Conservation (phyloP, 2,888 invertebrate species). For the Bombylius discolor region DNA sequence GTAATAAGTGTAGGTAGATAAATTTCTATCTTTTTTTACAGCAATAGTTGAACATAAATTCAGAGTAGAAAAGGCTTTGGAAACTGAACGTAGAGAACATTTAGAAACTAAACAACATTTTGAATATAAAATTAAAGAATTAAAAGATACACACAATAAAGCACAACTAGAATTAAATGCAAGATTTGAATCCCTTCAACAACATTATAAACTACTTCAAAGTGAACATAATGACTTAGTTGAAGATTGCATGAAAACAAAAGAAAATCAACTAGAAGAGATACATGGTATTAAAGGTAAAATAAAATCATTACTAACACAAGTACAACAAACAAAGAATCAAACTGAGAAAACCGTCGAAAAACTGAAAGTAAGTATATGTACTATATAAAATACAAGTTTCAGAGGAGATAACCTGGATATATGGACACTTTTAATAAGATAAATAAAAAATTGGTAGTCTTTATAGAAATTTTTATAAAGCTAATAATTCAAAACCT, state of each 20-base stretch:
- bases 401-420: too few species aligned
- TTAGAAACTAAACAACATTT: slow-evolving; percentile 39
- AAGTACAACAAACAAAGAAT: slow-evolving; percentile 35
- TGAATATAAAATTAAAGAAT: slow-evolving; percentile 39
- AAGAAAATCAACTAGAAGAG: slow-evolving; percentile 38
- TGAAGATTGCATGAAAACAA: slow-evolving; percentile 37
- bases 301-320: slow-evolving; percentile 37
- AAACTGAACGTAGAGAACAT: slow-evolving; percentile 43
- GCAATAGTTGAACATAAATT: slow-evolving; percentile 47
- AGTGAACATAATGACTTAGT: slow-evolving; percentile 41
- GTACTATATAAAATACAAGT: too few species aligned
- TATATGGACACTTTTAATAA: too few species aligned
- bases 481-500: too few species aligned
- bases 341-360: slow-evolving; percentile 32
- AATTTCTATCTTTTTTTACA: slow-evolving; percentile 18
- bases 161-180: slow-evolving; percentile 38
- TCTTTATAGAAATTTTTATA: too few species aligned
- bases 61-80: slow-evolving; percentile 43
- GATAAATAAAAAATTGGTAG: too few species aligned
- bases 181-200: slow-evolving; percentile 42
- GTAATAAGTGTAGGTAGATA: not conserved
- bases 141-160: slow-evolving; percentile 39
- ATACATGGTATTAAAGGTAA: slow-evolving; percentile 38
- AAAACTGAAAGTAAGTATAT: slow-evolving; percentile 35
- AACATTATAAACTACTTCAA: slow-evolving; percentile 41